Percentiles rank a stretch among this genome's conserved stretches.
These are phyloP conservation scores for Paramormyrops hopkinsi DNA, from an alignment of 2,797 vertebrate species.

Conservation along the genomic window DNA sequence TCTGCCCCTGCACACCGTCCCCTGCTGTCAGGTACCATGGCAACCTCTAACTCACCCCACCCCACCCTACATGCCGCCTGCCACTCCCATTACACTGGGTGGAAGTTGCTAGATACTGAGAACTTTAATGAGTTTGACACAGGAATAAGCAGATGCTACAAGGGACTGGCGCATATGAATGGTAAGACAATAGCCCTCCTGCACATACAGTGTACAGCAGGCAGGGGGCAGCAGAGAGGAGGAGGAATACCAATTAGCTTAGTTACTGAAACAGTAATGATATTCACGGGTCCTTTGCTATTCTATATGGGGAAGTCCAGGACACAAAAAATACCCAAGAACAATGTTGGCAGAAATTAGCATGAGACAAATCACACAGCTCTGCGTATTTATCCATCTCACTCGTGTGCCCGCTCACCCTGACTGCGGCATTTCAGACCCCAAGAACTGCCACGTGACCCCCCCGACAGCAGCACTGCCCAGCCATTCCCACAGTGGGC, in stretches of 20 bases:
- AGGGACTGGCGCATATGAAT: not conserved
- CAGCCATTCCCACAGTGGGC: not conserved
- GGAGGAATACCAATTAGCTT: not conserved
- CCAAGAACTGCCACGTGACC: not conserved
- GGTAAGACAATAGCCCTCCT: not conserved
- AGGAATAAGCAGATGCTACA: not conserved
- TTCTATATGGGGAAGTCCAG: not conserved
- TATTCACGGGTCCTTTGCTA: not conserved
- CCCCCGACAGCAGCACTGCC: not conserved
- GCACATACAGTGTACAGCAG: not conserved
- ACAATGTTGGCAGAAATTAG: not conserved
- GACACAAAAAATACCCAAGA: not conserved
- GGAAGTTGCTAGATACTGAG: not conserved
- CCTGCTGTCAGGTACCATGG: not conserved
- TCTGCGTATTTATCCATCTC: not conserved
- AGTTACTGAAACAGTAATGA: not conserved
- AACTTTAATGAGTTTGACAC: not conserved
- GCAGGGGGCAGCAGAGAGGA: not conserved
- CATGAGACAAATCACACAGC: not conserved
- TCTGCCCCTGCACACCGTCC: not conserved
- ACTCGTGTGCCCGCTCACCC: not conserved
- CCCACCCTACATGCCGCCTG: not conserved
- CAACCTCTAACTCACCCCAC: not conserved
- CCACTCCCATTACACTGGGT: not conserved
- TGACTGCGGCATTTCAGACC: not conserved